Conservation (phyloP, 2,888 invertebrate species). For the Netelia virgata region DNA sequence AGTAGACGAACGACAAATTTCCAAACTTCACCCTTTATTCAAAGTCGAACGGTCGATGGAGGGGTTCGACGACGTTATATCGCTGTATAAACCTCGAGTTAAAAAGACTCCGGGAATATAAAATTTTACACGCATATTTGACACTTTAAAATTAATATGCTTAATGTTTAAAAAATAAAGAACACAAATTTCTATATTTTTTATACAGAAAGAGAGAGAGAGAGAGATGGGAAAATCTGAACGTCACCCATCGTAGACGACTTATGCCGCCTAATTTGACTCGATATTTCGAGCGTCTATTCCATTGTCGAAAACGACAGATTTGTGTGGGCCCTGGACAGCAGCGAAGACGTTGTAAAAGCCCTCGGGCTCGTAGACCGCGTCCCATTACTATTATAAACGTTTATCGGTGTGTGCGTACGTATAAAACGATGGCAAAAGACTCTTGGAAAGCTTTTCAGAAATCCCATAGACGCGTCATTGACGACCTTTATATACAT, state of each 20-base stretch:
- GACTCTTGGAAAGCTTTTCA: slow-evolving; percentile 25
- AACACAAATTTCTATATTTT: too few species aligned
- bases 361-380: slow-evolving; percentile 35
- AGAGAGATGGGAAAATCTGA: slow-evolving; percentile 66
- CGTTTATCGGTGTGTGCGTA: slow-evolving; percentile 22
- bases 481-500: background rate
- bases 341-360: slow-evolving; percentile 21
- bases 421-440: slow-evolving; percentile 25
- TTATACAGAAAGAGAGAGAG: background rate
- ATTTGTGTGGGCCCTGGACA: slow-evolving; percentile 67
- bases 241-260: slow-evolving; percentile 79
- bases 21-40: slow-evolving; percentile 57
- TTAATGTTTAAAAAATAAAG: background rate
- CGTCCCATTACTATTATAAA: slow-evolving; percentile 39
- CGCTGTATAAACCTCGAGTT: background rate
- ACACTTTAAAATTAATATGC: slow-evolving; percentile 36
- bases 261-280: slow-evolving; percentile 80
- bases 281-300: background rate
- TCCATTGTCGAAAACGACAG: slow-evolving; percentile 61
- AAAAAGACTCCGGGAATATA: background rate
- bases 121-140: background rate
- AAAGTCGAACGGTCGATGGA: slow-evolving; percentile 23
- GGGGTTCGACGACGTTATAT: background rate
- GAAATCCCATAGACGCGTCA: slow-evolving; percentile 25
- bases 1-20: slow-evolving; percentile 24